Evolutionary conservation across 1,140 invertebrate species (phyloP), one percentile per base, ranked within the genome.

Genomic region (Leptopilina boulardi): DNA sequence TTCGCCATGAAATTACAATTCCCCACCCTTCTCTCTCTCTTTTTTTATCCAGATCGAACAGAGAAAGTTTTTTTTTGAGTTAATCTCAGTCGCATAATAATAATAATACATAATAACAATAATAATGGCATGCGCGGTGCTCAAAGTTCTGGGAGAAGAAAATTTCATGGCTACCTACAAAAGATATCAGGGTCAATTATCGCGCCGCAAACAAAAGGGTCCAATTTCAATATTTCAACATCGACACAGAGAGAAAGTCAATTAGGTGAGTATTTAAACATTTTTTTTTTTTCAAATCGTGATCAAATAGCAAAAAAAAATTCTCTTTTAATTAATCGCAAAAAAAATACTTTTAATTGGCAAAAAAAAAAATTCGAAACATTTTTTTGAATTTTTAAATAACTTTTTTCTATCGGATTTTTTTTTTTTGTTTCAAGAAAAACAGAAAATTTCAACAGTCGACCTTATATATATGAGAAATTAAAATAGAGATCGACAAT

Each of bases 1-100:
- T 66, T 66, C 59, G 11, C 13, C 59, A 66, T n/a, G 26, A 30
- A 30, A 66, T 66, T 66, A 30, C 23, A 66, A 38, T 38, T 38
- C 5, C 5, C 26, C 2, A 3, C 5, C 26, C 5, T 30, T 30
- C 26, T 30, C 5, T 30, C 26, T 30, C 5, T 30, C 5, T 30
- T 59, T 59, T 66, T 66, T 66, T 66, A 66, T 66, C 23, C 21
- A 66, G 59, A 66, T 66, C 13, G 26, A 66, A 66, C 59, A 30
- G 26, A 30, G 26, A 30, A 66, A 66, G 26, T n/a, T 23, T 30
- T 23, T 11, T 23, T 30, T 66, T n/a, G n/a, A 30, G 59, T 66
- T 30, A 66, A 30, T 66, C 59, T 15, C 13, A 66, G 59, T 15
- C 56, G 56, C 11, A 23, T 59, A 26, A 59, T n/a, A n/a, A n/a